phyloP scores from a whole-genome alignment of 2,888 invertebrate species.

The Amaurobius ferox region DNA sequence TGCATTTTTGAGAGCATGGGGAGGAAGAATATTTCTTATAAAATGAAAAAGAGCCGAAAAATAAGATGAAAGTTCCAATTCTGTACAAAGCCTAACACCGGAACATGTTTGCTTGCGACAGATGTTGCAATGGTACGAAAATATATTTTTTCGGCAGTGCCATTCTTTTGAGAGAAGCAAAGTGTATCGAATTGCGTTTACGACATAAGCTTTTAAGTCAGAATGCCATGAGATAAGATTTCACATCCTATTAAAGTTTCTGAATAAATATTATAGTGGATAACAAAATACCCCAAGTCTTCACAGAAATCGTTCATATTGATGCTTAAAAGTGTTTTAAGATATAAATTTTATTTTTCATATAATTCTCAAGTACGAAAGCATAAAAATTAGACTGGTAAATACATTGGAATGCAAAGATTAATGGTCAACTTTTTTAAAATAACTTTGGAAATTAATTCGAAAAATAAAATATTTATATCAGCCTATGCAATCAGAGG shows the following conservation, averaged over 20 bases:
- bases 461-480: no score
- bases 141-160: not conserved
- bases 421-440: no score
- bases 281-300: no score
- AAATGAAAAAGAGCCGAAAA: not conserved
- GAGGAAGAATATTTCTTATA: not conserved
- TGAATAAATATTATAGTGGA: not conserved
- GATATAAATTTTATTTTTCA: no score
- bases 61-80: conserved; percentile 12
- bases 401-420: no score
- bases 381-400: no score
- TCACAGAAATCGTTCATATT: no score
- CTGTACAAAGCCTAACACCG: not conserved
- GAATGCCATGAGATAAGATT: conserved; percentile 5
- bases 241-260: not conserved
- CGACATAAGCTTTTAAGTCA: not conserved
- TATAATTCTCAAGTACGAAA: no score
- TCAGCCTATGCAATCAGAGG: no score
- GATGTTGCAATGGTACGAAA: not conserved
- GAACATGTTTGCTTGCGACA: not conserved
- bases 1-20: no score
- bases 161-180: not conserved
- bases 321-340: no score
- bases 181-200: not conserved
- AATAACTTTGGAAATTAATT: no score